phyloP scores from a whole-genome alignment of 2,888 invertebrate species.

The Opisthograptis luteolata region DNA sequence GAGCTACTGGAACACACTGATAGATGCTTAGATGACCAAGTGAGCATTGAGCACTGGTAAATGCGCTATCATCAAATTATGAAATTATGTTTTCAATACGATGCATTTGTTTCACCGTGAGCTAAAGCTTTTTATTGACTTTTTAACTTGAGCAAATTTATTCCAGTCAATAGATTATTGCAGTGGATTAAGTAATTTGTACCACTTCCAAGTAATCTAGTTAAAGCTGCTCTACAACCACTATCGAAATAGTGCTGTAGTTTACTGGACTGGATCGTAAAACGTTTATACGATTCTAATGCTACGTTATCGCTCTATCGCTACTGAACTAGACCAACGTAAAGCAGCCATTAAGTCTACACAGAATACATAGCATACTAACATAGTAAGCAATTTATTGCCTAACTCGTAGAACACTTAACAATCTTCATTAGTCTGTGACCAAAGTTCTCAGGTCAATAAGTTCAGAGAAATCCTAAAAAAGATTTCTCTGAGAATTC shows the following conservation, averaged over 20 bases:
- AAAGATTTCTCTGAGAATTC: constrained; percentile 21
- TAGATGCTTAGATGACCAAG: no score
- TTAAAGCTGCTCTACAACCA: constrained; percentile 16
- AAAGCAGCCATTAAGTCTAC: constrained; percentile 9
- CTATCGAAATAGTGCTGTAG: constrained; percentile 16
- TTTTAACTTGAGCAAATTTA: constrained; percentile 2
- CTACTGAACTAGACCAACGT: constrained; percentile 12
- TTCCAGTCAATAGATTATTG: constrained; percentile 6
- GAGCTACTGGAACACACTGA: no score
- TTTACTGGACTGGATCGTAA: constrained; percentile 15
- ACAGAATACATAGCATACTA: constrained; percentile 21
- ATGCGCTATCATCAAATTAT: no score
- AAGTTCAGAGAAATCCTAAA: constrained; percentile 24
- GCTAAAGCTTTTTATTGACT: no score
- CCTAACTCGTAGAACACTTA: constrained; percentile 22
- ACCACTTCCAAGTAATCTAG: constrained; percentile 15
- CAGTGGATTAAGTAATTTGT: constrained; percentile 9
- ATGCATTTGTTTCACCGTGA: no score
- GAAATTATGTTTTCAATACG: no score
- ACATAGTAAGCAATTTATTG: constrained; percentile 26
- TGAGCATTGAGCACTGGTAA: no score
- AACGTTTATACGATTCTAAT: constrained; percentile 24
- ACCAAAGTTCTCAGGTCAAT: neutral
- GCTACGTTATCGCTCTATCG: constrained; percentile 18
- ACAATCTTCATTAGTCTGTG: constrained; percentile 21